These are phyloP conservation scores for Orthosia gothica DNA, from an alignment of 2,888 invertebrate species.

Conservation along the genomic window DNA sequence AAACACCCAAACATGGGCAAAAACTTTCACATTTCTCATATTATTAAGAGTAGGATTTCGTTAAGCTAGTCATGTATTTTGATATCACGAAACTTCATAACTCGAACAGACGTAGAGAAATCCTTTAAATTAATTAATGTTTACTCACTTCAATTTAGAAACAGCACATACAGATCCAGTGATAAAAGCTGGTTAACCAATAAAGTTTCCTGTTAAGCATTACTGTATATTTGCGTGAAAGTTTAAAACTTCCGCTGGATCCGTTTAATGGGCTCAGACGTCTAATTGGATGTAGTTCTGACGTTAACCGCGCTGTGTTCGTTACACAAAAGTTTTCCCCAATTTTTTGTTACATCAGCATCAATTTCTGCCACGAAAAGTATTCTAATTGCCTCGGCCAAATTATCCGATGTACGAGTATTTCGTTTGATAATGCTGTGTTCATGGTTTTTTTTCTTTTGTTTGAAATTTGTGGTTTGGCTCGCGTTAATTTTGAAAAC, in stretches of 20 bases:
- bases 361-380: constrained; percentile 42
- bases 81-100: neutral
- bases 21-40: no score
- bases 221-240: constrained; percentile 50
- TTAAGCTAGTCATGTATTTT: neutral
- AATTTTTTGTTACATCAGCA: constrained; percentile 45
- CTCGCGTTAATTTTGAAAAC: constrained; percentile 29
- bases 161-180: constrained; percentile 34
- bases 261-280: constrained; percentile 63
- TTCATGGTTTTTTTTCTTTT: constrained; percentile 24
- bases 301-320: constrained; percentile 65
- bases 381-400: constrained; percentile 54
- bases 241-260: constrained; percentile 50
- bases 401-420: constrained; percentile 55
- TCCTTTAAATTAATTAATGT: constrained; percentile 21
- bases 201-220: constrained; percentile 45
- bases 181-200: constrained; percentile 56
- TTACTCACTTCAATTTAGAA: constrained; percentile 32
- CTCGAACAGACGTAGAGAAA: constrained; percentile 2
- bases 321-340: constrained; percentile 60
- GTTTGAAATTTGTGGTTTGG: neutral
- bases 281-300: constrained; percentile 74
- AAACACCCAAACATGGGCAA: no score
- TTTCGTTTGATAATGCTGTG: constrained; percentile 47
- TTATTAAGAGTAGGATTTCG: neutral